These are phyloP conservation scores for Pungitius pungitius DNA, from an alignment of 2,113 vertebrate genomes.

Conservation along the genomic window DNA sequence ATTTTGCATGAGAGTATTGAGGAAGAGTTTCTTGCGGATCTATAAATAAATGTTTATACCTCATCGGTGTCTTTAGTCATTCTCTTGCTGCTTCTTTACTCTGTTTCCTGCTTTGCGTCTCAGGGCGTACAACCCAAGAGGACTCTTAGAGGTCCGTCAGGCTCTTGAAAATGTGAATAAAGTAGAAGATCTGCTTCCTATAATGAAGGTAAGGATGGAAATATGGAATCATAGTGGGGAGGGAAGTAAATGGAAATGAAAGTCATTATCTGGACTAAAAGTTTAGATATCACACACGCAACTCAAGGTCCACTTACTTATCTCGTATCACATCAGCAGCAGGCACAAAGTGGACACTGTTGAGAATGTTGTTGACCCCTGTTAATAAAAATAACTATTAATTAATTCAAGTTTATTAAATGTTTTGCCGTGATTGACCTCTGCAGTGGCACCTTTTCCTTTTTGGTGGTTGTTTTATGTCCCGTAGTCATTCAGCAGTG, in stretches of 20 bases:
- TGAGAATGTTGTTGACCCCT: not conserved
- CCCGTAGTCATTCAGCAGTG: not conserved
- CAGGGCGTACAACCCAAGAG: constrained; percentile 92
- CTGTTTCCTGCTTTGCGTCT: not conserved
- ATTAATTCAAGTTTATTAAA: not conserved
- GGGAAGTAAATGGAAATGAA: not conserved
- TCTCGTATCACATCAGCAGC: not conserved
- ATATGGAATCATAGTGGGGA: not conserved
- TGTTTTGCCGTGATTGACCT: not conserved
- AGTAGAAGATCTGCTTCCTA: constrained; percentile 97
- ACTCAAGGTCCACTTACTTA: not conserved
- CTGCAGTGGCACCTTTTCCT: not conserved
- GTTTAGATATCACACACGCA: not conserved
- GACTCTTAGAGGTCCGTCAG: constrained; percentile 90
- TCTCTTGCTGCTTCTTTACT: not conserved
- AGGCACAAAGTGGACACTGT: not conserved
- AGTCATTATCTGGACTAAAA: not conserved
- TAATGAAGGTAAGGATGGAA: constrained; percentile 91
- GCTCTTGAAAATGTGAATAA: constrained; percentile 95
- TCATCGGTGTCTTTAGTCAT: not conserved
- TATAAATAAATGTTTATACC: not conserved
- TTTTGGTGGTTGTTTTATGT: not conserved
- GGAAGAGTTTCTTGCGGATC: not conserved
- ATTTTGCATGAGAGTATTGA: not conserved
- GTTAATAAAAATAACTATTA: not conserved